Evolutionary conservation across 1,140 invertebrate genomes (phyloP), one percentile per base, ranked within the genome.

Genomic region (Akabosia matsudoensis): DNA sequence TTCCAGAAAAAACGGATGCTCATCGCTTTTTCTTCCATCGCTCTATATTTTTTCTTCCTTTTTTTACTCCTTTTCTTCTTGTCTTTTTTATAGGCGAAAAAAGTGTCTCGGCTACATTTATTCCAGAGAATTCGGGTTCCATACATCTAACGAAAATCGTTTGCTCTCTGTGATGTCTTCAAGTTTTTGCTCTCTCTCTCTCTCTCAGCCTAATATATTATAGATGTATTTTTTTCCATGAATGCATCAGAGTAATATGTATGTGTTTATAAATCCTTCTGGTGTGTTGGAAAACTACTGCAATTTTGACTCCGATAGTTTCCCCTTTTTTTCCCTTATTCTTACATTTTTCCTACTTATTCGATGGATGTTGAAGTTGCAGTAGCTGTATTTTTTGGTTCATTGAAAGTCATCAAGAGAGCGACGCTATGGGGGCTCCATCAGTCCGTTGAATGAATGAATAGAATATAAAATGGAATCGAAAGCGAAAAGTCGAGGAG

Each of bases 21-120:
- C 33, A 67, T 74, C 56, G 74, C 64, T 37, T 74, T 74, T 74
- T 0, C 56, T 74, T 64, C 74, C 26, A 64, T 51, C 45, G 28
- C 3, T 30, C 24, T 24, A 37, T 64, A 34, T 26, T 61, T 61
- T 61, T 24, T 61, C n/a, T 7, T 72, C 26, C 28, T 37, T 34
- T 37, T 72, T 13, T 2, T 72, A 16, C 26, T 33, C 33, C 24
- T 22, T 37, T 72, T 72, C 13, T 31, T 34, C 22, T 37, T 67
- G 22, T 67, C 7, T 22, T 31, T 7, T 67, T 30, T 67, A 30
- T 67, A 28, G 28, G 31, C 61, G 31, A 7, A 7, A 67, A 67
- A 67, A 67, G 31, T 67, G 61, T 22, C 61, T 67, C 61, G 61
- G 13, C 61, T 28, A 30, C 61, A 10, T 45, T 18, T 10, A 45